A percentile compares a stretch with the other conserved stretches of the same genome.
Conservation (phyloP, 1,140 invertebrate species). For the Xylocopa sonorina region DNA sequence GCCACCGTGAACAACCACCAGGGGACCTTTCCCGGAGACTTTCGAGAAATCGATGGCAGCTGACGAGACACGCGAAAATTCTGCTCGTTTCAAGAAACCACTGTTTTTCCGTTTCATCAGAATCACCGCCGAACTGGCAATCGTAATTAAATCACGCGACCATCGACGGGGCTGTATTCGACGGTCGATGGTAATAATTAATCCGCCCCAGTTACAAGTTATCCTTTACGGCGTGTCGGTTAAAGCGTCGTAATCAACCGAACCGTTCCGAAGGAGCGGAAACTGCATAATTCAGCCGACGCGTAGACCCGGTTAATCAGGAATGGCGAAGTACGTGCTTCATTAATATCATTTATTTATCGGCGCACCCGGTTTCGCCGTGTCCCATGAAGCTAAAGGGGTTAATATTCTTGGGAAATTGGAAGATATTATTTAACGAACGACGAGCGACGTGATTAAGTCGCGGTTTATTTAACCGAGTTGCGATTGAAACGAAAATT, state of each 20-base stretch:
- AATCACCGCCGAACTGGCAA: too few relatives aligned
- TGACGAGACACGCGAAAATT: neutral
- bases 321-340: conserved; percentile 29
- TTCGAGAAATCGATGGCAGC: neutral
- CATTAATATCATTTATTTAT: conserved; percentile 54
- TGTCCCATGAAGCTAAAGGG: conserved; percentile 19
- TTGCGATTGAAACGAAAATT: conserved; percentile 41
- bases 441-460: conserved; percentile 34
- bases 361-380: neutral
- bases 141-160: too few relatives aligned
- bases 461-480: neutral
- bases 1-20: neutral
- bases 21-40: neutral
- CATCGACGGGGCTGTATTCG: too few relatives aligned
- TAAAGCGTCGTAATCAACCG: conserved; percentile 8
- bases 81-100: neutral
- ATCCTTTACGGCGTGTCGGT: neutral
- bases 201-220: neutral
- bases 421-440: conserved; percentile 51
- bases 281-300: conserved; percentile 34
- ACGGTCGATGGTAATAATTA: neutral
- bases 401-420: conserved; percentile 59
- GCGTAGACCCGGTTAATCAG: conserved; percentile 34
- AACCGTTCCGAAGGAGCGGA: conserved; percentile 9
- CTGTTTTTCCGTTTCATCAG: too few relatives aligned